phyloP scores from a whole-genome alignment of 2,888 invertebrate genomes.

The Leuctra nigra region DNA sequence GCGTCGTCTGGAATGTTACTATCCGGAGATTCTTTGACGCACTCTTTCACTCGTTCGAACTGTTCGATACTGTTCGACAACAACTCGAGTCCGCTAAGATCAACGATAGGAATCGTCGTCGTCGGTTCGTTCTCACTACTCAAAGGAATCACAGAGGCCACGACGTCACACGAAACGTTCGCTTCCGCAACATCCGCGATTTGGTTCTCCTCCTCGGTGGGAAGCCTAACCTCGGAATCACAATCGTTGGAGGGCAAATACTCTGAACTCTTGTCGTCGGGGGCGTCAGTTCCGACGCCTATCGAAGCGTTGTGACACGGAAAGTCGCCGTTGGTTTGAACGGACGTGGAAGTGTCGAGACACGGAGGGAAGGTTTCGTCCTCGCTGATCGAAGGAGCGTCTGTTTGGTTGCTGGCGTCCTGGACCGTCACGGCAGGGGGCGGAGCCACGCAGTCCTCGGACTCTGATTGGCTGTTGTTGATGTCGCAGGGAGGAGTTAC shows the following conservation, averaged over 20 bases:
- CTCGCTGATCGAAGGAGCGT: conserved; percentile 60
- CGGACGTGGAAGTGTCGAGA: not conserved
- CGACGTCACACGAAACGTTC: too few species aligned
- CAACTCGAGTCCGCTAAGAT: conserved; percentile 73
- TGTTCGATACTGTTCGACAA: conserved; percentile 81
- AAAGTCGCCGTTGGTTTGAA: not conserved
- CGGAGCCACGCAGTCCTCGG: conserved; percentile 11
- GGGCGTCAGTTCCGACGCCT: not conserved
- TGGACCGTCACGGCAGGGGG: conserved; percentile 45
- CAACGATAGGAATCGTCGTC: conserved; percentile 47
- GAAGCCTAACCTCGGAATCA: too few species aligned
- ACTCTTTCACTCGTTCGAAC: conserved; percentile 46
- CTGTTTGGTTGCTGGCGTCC: conserved; percentile 79
- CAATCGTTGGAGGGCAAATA: too few species aligned
- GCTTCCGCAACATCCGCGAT: too few species aligned
- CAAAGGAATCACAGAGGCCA: too few species aligned
- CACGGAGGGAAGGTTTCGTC: conserved; percentile 30
- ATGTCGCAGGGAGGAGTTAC: conserved; percentile 58
- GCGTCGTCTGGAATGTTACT: conserved; percentile 4
- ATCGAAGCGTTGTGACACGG: not conserved
- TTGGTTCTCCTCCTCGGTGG: too few species aligned
- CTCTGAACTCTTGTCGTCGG: too few species aligned
- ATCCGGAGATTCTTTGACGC: not conserved
- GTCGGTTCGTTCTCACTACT: too few species aligned
- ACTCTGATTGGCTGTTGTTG: conserved; percentile 36